Evolutionary conservation across 2,113 vertebrate genomes (phyloP).

Genomic region (Aspidoscelis tigris): DNA sequence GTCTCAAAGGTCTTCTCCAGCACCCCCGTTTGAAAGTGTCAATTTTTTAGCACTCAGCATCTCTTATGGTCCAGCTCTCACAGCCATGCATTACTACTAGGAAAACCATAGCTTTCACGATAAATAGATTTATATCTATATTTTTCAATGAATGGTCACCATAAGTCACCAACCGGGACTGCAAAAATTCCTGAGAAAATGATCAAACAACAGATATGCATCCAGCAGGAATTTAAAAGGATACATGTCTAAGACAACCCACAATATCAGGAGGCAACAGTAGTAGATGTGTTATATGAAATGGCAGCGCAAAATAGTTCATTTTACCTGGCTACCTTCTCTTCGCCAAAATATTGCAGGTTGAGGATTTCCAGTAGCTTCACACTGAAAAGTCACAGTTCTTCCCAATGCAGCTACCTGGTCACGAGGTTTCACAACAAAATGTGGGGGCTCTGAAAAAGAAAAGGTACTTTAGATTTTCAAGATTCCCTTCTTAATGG

Average conservation of each 20-base stretch:
- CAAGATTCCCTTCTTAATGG: conserved; percentile 13
- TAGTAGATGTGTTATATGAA: not conserved
- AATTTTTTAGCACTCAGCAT: too few relatives aligned
- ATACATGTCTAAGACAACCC: not conserved
- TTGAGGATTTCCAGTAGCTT: conserved; percentile 96
- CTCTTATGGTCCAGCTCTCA: too few relatives aligned
- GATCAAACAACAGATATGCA: not conserved
- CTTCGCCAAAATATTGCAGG: conserved; percentile 98
- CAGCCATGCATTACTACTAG: too few relatives aligned
- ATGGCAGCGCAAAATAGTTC: not conserved
- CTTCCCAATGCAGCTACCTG: conserved; percentile 94
- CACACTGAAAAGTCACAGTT: conserved; percentile 96
- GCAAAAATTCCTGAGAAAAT: not conserved
- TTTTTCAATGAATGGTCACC: too few relatives aligned
- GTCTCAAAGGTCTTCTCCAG: too few relatives aligned
- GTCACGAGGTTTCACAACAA: conserved; percentile 94
- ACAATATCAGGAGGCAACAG: not conserved
- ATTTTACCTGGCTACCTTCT: conserved; percentile 95
- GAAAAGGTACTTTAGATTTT: conserved; percentile 35
- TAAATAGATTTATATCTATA: too few relatives aligned
- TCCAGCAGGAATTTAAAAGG: not conserved
- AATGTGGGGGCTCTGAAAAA: conserved; percentile 90
- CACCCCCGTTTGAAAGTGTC: too few relatives aligned
- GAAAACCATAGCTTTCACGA: too few relatives aligned
- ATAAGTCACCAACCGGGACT: too few relatives aligned